These are phyloP conservation scores for Bimastos eiseni DNA, from an alignment of 2,888 invertebrate genomes.

Conservation along the genomic window DNA sequence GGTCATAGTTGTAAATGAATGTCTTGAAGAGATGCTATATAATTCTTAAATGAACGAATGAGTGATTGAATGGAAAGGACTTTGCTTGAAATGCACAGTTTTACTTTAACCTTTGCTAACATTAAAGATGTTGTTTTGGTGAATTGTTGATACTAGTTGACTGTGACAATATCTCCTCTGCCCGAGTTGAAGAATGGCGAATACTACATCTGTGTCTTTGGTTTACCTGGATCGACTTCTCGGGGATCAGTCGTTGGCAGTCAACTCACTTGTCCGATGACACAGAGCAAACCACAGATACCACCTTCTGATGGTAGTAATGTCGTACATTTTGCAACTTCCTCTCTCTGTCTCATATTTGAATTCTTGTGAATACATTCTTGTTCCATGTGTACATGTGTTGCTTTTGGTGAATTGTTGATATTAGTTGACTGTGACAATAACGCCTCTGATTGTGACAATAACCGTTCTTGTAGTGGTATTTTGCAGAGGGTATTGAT, in stretches of 20 bases:
- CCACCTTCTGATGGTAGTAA: not conserved
- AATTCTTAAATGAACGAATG: no score
- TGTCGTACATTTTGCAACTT: not conserved
- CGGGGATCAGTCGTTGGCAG: not conserved
- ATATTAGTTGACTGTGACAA: no score
- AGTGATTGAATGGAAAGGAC: no score
- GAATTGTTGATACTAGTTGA: not conserved
- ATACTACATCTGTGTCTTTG: not conserved
- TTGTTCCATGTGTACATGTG: not conserved
- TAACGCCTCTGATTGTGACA: no score
- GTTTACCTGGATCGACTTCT: not conserved
- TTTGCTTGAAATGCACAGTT: not conserved
- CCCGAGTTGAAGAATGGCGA: not conserved
- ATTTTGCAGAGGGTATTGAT: not conserved
- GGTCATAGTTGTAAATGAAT: no score
- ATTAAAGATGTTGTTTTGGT: not conserved
- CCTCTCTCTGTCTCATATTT: not conserved
- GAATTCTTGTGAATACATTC: no score
- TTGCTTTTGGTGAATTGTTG: not conserved
- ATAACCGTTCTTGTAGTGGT: no score
- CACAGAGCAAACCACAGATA: slow-evolving; percentile 14
- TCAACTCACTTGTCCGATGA: not conserved
- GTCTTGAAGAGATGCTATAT: no score
- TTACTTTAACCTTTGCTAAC: not conserved
- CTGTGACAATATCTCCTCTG: not conserved